These are phyloP conservation scores for Campopleginae sp. DNA, from an alignment of 2,888 invertebrate species.

Conservation along the genomic window DNA sequence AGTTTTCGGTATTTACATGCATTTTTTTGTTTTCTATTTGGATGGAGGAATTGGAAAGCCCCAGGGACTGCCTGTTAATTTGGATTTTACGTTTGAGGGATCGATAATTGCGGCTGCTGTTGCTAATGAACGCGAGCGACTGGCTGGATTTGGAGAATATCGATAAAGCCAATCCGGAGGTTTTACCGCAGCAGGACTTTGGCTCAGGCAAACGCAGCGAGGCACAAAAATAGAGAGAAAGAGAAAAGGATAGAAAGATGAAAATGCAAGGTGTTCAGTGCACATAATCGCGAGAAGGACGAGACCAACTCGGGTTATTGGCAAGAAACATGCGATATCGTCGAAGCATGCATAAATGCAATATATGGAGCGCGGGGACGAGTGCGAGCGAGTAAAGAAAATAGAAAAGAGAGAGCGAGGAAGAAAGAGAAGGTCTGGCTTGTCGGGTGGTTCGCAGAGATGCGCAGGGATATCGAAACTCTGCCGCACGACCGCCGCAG, in stretches of 20 bases:
- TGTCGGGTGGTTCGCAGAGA: slow-evolving; percentile 70
- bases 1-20: too few relatives aligned
- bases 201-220: slow-evolving; percentile 37
- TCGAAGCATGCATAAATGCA: slow-evolving; percentile 82
- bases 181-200: slow-evolving; percentile 37
- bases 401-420: slow-evolving; percentile 18
- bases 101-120: slow-evolving; percentile 17
- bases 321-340: slow-evolving; percentile 82
- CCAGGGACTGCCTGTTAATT: too few relatives aligned
- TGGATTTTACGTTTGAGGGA: background rate
- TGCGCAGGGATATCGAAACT: slow-evolving; percentile 76
- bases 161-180: slow-evolving; percentile 40
- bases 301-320: slow-evolving; percentile 79
- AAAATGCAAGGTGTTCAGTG: slow-evolving; percentile 1
- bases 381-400: slow-evolving; percentile 13
- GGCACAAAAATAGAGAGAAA: slow-evolving; percentile 26
- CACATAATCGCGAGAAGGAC: slow-evolving; percentile 65
- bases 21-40: too few relatives aligned
- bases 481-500: slow-evolving; percentile 57
- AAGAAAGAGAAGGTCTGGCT: background rate
- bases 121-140: background rate
- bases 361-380: slow-evolving; percentile 73
- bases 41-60: too few relatives aligned
- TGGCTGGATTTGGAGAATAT: background rate
- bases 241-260: slow-evolving; percentile 31